Percentiles rank a stretch among this genome's conserved stretches.
These are phyloP conservation scores for Ganaspis sp. DNA, from an alignment of 1,140 invertebrate genomes.

Conservation along the genomic window DNA sequence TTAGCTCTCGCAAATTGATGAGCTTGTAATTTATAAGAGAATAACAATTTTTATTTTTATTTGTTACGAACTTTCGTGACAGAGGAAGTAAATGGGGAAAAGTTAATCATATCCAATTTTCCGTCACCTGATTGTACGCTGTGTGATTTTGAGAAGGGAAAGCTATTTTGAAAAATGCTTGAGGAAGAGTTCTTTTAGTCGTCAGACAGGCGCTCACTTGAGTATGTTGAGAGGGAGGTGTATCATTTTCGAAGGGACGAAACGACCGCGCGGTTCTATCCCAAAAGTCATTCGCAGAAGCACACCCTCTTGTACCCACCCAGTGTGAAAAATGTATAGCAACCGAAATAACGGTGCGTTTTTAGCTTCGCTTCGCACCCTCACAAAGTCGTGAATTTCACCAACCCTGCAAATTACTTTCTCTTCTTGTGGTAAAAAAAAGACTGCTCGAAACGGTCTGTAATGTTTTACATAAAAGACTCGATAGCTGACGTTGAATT, in stretches of 20 bases:
- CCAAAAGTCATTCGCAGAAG: conserved; percentile 26
- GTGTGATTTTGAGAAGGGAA: neutral
- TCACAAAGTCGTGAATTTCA: neutral
- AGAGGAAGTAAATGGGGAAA: too few species aligned
- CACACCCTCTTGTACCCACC: conserved; percentile 8
- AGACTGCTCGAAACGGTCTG: neutral
- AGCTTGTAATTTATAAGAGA: too few species aligned
- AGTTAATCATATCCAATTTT: too few species aligned
- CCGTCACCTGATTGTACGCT: neutral
- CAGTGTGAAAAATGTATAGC: conserved; percentile 7
- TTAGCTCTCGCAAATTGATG: too few species aligned
- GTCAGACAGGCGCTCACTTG: conserved; percentile 15
- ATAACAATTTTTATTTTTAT: too few species aligned
- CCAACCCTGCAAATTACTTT: conserved; percentile 13
- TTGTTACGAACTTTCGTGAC: too few species aligned
- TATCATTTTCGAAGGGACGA: conserved; percentile 20
- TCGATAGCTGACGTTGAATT: neutral
- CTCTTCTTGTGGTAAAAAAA: neutral
- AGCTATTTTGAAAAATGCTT: conserved; percentile 3
- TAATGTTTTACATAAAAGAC: neutral
- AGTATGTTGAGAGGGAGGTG: conserved; percentile 12
- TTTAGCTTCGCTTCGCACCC: conserved; percentile 26
- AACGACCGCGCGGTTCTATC: conserved; percentile 25
- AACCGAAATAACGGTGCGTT: conserved; percentile 15
- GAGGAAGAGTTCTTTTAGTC: conserved; percentile 5